phyloP scores from a whole-genome alignment of 2,797 vertebrate species.

The Poeciliopsis presidionis region DNA sequence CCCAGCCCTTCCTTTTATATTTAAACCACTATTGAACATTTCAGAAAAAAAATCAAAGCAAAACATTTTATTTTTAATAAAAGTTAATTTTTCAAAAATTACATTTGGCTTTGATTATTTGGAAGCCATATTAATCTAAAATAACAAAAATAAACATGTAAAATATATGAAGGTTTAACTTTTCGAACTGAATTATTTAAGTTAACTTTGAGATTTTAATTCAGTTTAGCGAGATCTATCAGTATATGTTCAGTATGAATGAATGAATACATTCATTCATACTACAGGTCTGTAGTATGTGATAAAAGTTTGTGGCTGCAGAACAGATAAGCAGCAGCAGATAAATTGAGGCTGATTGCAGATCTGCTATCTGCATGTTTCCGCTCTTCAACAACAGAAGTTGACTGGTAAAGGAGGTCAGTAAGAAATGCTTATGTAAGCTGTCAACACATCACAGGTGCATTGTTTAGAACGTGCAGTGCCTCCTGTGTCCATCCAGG shows the following conservation, averaged over 20 bases:
- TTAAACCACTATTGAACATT: not conserved
- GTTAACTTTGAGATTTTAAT: not conserved
- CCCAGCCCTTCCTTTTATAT: not conserved
- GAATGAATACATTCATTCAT: not conserved
- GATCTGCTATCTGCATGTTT: not conserved
- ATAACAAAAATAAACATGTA: not conserved
- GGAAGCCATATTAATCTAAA: not conserved
- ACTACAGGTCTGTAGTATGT: not conserved
- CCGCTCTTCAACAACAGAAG: not conserved
- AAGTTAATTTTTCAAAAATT: not conserved
- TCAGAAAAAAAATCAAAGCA: not conserved
- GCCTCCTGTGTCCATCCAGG: not conserved
- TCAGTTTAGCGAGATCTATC: not conserved
- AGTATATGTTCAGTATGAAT: not conserved
- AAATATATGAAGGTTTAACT: not conserved
- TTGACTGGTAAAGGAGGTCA: not conserved
- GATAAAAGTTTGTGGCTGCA: not conserved
- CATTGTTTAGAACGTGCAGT: not conserved
- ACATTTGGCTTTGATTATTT: not conserved
- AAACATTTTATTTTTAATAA: no score
- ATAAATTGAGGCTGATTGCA: not conserved
- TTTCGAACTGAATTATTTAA: not conserved
- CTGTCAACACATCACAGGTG: not conserved
- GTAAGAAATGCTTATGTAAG: not conserved
- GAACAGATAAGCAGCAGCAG: not conserved